Percentiles rank a stretch among this genome's conserved stretches.
These are phyloP conservation scores for Aulostomus chinensis DNA, from an alignment of 2,797 vertebrate species.

Conservation along the genomic window DNA sequence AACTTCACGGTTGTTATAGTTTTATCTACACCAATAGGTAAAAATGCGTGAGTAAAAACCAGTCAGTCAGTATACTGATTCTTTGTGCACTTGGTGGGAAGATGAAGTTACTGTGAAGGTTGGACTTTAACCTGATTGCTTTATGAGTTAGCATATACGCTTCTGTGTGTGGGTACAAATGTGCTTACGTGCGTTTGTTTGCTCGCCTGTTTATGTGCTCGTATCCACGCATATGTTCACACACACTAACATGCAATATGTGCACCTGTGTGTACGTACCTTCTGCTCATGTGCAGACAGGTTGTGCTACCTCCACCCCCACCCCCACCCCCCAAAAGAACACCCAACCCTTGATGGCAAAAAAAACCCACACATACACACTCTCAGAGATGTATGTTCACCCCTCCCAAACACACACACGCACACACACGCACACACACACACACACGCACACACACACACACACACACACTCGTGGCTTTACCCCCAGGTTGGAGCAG, in stretches of 20 bases:
- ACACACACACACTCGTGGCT: constrained; percentile 18
- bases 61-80: too few species aligned
- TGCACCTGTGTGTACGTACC: constrained; percentile 33
- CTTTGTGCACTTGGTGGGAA: too few species aligned
- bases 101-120: too few species aligned
- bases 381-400: too few species aligned
- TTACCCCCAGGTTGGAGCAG: constrained; percentile 31
- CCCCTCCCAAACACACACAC: neutral
- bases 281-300: constrained; percentile 48
- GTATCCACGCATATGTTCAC: constrained; percentile 30
- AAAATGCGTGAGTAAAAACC: too few species aligned
- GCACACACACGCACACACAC: constrained; percentile 17
- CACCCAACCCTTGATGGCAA: too few species aligned
- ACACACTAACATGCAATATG: constrained; percentile 18
- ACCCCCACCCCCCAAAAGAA: constrained; percentile 3
- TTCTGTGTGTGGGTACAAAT: constrained; percentile 1
- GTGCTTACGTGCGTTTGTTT: constrained; percentile 11
- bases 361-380: neutral
- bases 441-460: constrained; percentile 8
- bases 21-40: too few species aligned
- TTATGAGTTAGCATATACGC: constrained; percentile 14
- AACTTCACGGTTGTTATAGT: too few species aligned
- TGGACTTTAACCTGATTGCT: too few species aligned
- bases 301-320: too few species aligned
- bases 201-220: constrained; percentile 16